phyloP scores from a whole-genome alignment of 2,797 vertebrate species.

The Danionella dracula region DNA sequence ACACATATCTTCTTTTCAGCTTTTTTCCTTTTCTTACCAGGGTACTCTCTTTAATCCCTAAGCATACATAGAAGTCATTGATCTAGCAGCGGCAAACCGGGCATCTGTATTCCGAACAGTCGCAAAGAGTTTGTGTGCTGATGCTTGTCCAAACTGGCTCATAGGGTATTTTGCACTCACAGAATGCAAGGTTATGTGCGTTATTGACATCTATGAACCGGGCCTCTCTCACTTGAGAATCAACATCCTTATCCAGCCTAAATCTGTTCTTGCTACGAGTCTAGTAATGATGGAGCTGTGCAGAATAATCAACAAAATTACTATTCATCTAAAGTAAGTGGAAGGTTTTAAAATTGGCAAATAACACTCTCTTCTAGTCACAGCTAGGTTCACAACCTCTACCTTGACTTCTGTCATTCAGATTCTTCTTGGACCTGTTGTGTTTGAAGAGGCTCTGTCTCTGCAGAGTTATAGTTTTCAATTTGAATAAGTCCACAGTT shows the following conservation, averaged over 20 bases:
- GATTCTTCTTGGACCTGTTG: too few relatives aligned
- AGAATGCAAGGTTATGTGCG: constrained; percentile 64
- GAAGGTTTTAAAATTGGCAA: too few relatives aligned
- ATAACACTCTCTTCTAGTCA: too few relatives aligned
- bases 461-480: too few relatives aligned
- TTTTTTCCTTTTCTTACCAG: too few relatives aligned
- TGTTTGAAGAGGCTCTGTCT: too few relatives aligned
- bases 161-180: constrained; percentile 66
- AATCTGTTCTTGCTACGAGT: neutral
- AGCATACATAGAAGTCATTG: constrained; percentile 73
- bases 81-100: constrained; percentile 61
- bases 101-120: constrained; percentile 64
- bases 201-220: constrained; percentile 62
- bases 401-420: too few relatives aligned
- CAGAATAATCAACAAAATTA: constrained; percentile 24
- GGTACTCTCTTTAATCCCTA: constrained; percentile 62
- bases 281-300: constrained; percentile 29
- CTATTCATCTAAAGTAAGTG: constrained; percentile 16
- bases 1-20: too few relatives aligned
- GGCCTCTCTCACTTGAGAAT: neutral
- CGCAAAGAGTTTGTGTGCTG: constrained; percentile 54
- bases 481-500: too few relatives aligned
- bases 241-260: constrained; percentile 30
- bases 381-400: too few relatives aligned
- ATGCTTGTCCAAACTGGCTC: constrained; percentile 60